These are phyloP conservation scores for Ridgeia piscesae DNA, from an alignment of 1,140 invertebrate species.

Conservation along the genomic window DNA sequence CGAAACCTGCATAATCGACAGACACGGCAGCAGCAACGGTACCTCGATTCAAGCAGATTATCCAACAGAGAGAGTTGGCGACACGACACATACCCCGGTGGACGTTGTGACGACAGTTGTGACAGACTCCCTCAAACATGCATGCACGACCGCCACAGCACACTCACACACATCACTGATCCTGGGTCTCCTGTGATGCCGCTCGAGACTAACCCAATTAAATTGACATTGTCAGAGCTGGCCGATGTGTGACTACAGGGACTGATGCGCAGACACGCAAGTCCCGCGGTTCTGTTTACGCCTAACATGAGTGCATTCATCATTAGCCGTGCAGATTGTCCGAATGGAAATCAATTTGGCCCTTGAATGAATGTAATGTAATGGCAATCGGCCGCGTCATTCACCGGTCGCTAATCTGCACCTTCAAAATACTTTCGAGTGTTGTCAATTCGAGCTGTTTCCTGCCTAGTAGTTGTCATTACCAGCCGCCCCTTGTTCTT, in stretches of 20 bases:
- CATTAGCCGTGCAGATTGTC: neutral
- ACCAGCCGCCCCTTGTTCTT: too few relatives aligned
- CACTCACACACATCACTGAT: neutral
- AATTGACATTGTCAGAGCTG: neutral
- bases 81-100: neutral
- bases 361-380: neutral
- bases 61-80: neutral
- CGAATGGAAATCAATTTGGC: neutral
- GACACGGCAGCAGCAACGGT: neutral
- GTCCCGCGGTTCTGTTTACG: neutral
- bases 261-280: neutral
- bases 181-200: neutral
- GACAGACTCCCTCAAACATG: neutral
- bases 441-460: neutral
- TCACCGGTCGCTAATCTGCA: neutral
- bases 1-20: neutral
- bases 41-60: neutral
- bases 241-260: neutral
- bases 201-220: neutral
- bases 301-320: slow-evolving; percentile 1
- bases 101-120: neutral
- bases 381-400: neutral
- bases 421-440: neutral
- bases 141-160: neutral
- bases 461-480: neutral